phyloP scores from a whole-genome alignment of 2,797 vertebrate species.

The Pipistrellus pygmaeus region DNA sequence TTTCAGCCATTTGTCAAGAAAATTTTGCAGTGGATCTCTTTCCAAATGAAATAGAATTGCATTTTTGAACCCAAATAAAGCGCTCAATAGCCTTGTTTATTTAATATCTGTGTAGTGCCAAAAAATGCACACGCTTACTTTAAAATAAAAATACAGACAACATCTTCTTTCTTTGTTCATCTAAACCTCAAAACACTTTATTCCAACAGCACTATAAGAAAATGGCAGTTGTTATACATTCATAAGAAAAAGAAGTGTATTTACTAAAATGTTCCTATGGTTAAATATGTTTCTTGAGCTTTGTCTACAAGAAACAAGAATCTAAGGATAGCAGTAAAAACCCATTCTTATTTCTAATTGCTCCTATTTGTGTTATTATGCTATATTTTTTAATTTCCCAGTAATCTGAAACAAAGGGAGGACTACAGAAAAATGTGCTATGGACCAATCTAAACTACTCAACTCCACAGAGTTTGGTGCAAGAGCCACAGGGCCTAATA shows the following conservation, averaged over 20 bases:
- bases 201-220: conserved; percentile 56
- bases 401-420: conserved; percentile 29
- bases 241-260: conserved; percentile 43
- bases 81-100: conserved; percentile 72
- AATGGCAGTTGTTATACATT: conserved; percentile 45
- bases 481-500: background rate
- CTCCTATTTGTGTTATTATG: conserved; percentile 36
- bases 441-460: background rate
- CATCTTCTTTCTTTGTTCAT: conserved; percentile 63
- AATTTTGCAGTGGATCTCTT: conserved; percentile 64
- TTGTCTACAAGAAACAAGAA: conserved; percentile 27
- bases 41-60: conserved; percentile 81
- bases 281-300: conserved; percentile 40
- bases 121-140: conserved; percentile 69
- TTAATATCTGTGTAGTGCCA: conserved; percentile 69
- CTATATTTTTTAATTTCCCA: conserved; percentile 2
- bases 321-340: conserved; percentile 38
- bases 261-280: conserved; percentile 25
- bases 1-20: conserved; percentile 75
- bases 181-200: conserved; percentile 48
- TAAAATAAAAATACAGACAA: conserved; percentile 69
- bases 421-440: background rate
- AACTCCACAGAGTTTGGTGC: background rate
- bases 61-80: conserved; percentile 80
- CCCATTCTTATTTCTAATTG: conserved; percentile 50